Evolutionary conservation across 2,113 vertebrate genomes (phyloP), one percentile per base, ranked within the genome.

Genomic region (Nothobranchius kuhntae): DNA sequence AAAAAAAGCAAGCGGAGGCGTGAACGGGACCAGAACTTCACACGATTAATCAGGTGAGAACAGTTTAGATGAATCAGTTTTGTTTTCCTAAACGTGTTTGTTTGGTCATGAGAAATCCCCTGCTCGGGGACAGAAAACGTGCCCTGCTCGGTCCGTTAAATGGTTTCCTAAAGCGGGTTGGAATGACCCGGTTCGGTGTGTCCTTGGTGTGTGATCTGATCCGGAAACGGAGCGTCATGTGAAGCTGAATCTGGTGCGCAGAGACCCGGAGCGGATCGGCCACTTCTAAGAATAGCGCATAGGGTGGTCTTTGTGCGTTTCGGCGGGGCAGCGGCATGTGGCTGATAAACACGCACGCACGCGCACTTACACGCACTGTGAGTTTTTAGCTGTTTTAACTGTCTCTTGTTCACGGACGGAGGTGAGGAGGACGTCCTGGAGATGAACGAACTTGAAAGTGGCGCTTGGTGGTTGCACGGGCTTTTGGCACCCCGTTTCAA

Each of bases 261-360:
- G 63, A 64, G 79, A 73, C 77, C 35, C 70, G 61, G 78, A 81
- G 81, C 67, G 75, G 81, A 84, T 81, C 86, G 89, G 87, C 82
- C 86, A 88, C 84, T 91, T 88, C 86, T 89, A 89, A 89, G 86
- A 91, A 91, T 89, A 89, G 86, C 86, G 86, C 87, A 89, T 89
- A 90, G 87, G 87, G 89, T 90, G 89, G 87, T 91, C 89, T 91
- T 90, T 92, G 88, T 89, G 87, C 82, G 84, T 86, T 92, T 90
- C 88, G 88, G 84, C 87, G 87, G 78, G 89, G 89, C 86, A 88
- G 80, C 76, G 82, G 87, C 86, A 89, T 89, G 87, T 82, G 89
- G 74, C 84, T 89, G 89, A 90, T 89, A 86, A 92, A 91, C 87
- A 26, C 61, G 11, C 71, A 2, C 65, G 1, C 36, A 17, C 21